These are phyloP conservation scores for Anomalospiza imberbis DNA, from an alignment of 2,797 vertebrate species.

Conservation along the genomic window DNA sequence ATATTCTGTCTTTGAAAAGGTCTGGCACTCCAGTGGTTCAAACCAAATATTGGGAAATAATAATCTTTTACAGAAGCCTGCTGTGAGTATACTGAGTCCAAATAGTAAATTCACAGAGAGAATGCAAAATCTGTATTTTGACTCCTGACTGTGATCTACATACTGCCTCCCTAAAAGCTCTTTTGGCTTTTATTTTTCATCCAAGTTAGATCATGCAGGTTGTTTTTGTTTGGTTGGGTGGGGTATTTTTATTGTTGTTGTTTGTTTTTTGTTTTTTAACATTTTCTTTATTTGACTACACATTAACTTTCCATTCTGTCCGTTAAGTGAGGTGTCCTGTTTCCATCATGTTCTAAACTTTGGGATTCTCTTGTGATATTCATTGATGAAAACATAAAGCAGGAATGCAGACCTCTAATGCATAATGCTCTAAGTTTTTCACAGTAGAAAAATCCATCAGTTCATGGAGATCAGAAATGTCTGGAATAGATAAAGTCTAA, in stretches of 20 bases:
- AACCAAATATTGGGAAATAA: neutral
- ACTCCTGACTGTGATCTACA: neutral
- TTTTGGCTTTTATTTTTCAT: neutral
- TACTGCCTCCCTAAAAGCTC: neutral
- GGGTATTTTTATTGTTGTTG: too few species aligned
- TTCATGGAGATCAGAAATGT: neutral
- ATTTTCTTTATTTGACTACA: neutral
- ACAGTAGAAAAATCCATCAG: neutral
- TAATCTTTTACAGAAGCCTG: neutral
- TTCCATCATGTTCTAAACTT: neutral
- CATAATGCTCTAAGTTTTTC: neutral
- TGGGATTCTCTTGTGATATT: neutral
- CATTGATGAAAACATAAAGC: neutral
- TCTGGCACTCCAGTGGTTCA: neutral
- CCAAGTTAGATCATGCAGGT: neutral
- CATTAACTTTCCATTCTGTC: neutral
- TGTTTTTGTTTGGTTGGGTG: neutral
- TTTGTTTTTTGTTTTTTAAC: neutral
- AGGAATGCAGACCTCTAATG: neutral
- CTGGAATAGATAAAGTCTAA: neutral
- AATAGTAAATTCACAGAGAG: neutral
- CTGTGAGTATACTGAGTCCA: neutral
- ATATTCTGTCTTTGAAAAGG: neutral
- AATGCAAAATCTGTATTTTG: neutral
- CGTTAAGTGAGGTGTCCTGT: neutral